Evolutionary conservation across 2,797 vertebrate species (phyloP), one percentile per base, ranked within the genome.

Genomic region (Oryzias dopingdopingensis): DNA sequence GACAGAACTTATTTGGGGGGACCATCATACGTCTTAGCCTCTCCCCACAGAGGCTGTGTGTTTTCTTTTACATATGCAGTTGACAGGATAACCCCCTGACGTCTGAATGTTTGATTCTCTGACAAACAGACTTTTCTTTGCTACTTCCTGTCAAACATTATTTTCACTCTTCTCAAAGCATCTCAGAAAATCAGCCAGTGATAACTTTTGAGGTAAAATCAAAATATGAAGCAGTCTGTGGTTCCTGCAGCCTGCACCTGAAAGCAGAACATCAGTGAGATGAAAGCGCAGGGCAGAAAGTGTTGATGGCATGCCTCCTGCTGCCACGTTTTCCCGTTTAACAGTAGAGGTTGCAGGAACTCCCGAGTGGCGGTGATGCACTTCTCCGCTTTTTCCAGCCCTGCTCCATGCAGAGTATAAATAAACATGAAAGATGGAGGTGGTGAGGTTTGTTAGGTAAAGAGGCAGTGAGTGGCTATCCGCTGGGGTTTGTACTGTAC

Each of bases 321-420:
- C 7, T 56, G 29, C 22, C 26, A 2, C 59, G 40, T 57, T 75
- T 63, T 63, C 78, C 82, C 78, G 80, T 78, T 73, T 67, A 79
- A 66, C 49, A 14, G 70, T 58, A 64, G 71, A 79, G 70, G 77
- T 75, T 81, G 67, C 59, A 71, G 73, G 72, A 77, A 61, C 61
- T 78, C 83, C 67, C 76, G 18, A 22, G 52, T 61, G 32, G 32
- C 32, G 12, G 10, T 37, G 74, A 72, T 70, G 52, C 37, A 49
- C 62, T 61, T 49, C 70, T 76, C 63, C 48, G 74, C 70, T 67
- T 62, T 67, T 79, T 59, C 59, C 69, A 58, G 62, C 52, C 41
- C 50, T 14, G 54, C 58, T 72, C 53, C 15, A 14, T 32, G 60
- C 43, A 22, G 57, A 51, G 47, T 81, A 79, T 76, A 74, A 81